These are phyloP conservation scores for Berghia stephanieae DNA, from an alignment of 1,140 invertebrate genomes.

Conservation along the genomic window DNA sequence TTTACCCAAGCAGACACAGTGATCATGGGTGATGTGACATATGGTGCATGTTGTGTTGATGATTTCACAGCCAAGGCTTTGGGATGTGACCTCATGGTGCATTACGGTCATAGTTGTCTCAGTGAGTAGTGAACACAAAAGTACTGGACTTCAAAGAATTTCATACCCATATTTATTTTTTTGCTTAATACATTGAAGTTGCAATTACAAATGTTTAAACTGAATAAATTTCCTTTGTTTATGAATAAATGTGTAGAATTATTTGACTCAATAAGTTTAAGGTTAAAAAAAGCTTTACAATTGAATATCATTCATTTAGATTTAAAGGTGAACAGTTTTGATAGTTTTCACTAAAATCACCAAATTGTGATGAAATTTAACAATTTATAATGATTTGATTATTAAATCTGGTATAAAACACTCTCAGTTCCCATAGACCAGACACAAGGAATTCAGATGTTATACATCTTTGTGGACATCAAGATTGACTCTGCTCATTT, in stretches of 20 bases:
- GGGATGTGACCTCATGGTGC: slow-evolving; percentile 91
- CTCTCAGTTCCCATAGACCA: slow-evolving; percentile 85
- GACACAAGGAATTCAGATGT: slow-evolving; percentile 86
- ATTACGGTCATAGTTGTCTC: slow-evolving; percentile 98
- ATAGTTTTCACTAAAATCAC: too few species aligned
- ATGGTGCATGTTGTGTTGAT: slow-evolving; percentile 99
- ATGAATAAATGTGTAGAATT: too few species aligned
- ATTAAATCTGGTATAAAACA: too few species aligned
- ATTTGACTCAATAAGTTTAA: too few species aligned
- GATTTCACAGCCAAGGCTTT: slow-evolving; percentile 93
- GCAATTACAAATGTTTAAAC: too few species aligned
- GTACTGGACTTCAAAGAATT: not conserved
- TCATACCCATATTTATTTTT: not conserved
- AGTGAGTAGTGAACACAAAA: slow-evolving; percentile 57
- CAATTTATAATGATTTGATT: too few species aligned
- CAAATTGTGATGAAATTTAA: too few species aligned
- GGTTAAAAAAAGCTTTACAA: too few species aligned
- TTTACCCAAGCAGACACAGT: slow-evolving; percentile 94
- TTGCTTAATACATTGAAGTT: not conserved
- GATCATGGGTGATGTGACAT: slow-evolving; percentile 98
- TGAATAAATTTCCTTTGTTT: too few species aligned
- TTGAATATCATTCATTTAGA: too few species aligned
- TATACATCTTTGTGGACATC: slow-evolving; percentile 95
- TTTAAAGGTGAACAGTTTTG: too few species aligned
- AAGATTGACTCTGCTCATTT: slow-evolving; percentile 91